A percentile compares a stretch with the other conserved stretches of the same genome.
Evolutionary conservation across 2,797 vertebrate species (phyloP).

Genomic region (Cheirogaleus major): DNA sequence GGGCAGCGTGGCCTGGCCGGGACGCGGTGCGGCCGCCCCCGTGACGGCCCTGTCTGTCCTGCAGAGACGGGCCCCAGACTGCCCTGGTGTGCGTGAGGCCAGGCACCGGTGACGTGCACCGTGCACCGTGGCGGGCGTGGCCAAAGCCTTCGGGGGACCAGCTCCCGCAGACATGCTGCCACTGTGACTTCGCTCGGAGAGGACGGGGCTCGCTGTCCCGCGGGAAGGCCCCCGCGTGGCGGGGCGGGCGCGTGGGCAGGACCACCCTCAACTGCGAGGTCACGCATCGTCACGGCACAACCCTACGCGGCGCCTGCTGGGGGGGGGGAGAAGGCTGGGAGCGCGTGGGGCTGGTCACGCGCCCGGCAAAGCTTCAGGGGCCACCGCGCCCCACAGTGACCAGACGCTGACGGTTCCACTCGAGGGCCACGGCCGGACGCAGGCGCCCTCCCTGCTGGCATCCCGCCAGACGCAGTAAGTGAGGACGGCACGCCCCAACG

Average conservation of each 20-base stretch:
- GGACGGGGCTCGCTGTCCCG: background rate
- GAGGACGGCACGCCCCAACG: background rate
- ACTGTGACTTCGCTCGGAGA: background rate
- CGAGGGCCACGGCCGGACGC: too few species aligned
- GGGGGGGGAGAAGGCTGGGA: background rate
- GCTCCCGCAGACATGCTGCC: background rate
- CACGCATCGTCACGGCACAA: background rate
- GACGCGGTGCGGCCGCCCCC: fast-evolving
- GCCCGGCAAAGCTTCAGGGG: too few species aligned
- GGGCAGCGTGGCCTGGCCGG: too few species aligned
- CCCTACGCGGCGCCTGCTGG: background rate
- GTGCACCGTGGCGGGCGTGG: too few species aligned
- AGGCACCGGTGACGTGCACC: fast-evolving
- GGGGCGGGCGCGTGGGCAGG: background rate
- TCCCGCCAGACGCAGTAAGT: too few species aligned
- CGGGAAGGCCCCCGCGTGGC: background rate
- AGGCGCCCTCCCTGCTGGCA: background rate
- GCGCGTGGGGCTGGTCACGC: fast-evolving
- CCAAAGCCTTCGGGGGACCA: background rate
- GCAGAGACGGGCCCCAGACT: too few species aligned
- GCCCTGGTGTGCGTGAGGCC: too few species aligned
- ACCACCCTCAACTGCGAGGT: background rate
- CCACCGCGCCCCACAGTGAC: too few species aligned
- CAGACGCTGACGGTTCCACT: background rate
- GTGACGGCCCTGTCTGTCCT: too few species aligned